These are phyloP conservation scores for Stenodema calcarata DNA, from an alignment of 2,888 invertebrate species.

Conservation along the genomic window DNA sequence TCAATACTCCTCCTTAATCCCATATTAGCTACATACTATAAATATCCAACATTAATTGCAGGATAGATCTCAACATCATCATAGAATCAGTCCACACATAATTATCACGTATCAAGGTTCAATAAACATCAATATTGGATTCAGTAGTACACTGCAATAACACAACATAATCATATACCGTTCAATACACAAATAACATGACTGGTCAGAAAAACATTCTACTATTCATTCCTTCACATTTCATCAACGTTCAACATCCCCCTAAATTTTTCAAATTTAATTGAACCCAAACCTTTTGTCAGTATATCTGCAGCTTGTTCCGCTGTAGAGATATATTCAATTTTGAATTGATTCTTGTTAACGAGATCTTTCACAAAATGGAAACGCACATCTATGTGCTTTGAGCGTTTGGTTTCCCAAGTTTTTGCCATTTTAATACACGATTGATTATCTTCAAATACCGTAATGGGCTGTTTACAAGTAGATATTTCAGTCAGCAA, in stretches of 20 bases:
- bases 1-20: too few species aligned
- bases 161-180: too few species aligned
- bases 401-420: conserved; percentile 27
- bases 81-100: too few species aligned
- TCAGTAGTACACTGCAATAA: too few species aligned
- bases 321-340: neutral
- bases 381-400: conserved; percentile 24
- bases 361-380: conserved; percentile 6
- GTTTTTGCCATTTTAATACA: conserved; percentile 13
- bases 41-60: too few species aligned
- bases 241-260: neutral
- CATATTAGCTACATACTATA: too few species aligned
- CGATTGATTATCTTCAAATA: conserved; percentile 34
- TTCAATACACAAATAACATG: too few species aligned
- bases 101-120: too few species aligned
- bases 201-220: too few species aligned
- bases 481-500: neutral
- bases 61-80: too few species aligned
- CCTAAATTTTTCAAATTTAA: neutral
- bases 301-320: neutral
- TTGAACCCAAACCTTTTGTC: neutral
- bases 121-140: too few species aligned
- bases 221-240: too few species aligned
- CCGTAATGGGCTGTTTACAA: neutral
- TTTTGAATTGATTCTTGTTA: neutral